Conservation (phyloP, 2,113 vertebrate genomes). For the Plestiodon gilberti region DNA sequence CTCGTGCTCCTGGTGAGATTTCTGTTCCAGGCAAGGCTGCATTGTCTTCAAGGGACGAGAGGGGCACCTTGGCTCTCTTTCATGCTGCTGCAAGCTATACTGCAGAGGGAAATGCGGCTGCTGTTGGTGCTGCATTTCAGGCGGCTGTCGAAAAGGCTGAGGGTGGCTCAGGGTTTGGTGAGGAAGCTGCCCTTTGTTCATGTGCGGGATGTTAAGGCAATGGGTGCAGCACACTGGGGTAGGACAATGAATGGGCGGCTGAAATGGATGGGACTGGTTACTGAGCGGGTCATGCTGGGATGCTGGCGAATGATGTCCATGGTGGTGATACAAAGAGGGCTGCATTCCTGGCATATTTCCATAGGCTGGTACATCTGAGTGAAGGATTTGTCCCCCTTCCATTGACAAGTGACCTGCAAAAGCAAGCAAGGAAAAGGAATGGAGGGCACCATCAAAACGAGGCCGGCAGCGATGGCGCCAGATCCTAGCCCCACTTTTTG, state of each 20-base stretch:
- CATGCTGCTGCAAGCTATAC: slow-evolving; percentile 62
- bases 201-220: slow-evolving; percentile 71
- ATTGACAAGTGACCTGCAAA: slow-evolving; percentile 85
- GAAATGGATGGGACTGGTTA: slow-evolving; percentile 80
- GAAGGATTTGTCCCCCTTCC: slow-evolving; percentile 83
- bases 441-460: neutral
- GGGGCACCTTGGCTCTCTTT: slow-evolving; percentile 62
- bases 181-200: slow-evolving; percentile 68
- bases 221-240: slow-evolving; percentile 85
- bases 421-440: neutral
- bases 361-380: slow-evolving; percentile 77
- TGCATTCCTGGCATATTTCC: slow-evolving; percentile 80
- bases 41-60: slow-evolving; percentile 62
- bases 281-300: slow-evolving; percentile 78
- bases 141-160: slow-evolving; percentile 65
- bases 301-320: slow-evolving; percentile 68
- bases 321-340: slow-evolving; percentile 74
- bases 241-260: slow-evolving; percentile 76
- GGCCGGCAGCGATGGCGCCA: too few relatives aligned
- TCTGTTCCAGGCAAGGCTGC: slow-evolving; percentile 70
- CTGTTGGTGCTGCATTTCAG: slow-evolving; percentile 58
- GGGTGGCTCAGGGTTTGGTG: slow-evolving; percentile 57
- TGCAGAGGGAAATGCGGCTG: slow-evolving; percentile 67
- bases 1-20: slow-evolving; percentile 42
- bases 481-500: too few relatives aligned